Conservation (phyloP, 2,888 invertebrate species). For the Ceriagrion tenellum region DNA sequence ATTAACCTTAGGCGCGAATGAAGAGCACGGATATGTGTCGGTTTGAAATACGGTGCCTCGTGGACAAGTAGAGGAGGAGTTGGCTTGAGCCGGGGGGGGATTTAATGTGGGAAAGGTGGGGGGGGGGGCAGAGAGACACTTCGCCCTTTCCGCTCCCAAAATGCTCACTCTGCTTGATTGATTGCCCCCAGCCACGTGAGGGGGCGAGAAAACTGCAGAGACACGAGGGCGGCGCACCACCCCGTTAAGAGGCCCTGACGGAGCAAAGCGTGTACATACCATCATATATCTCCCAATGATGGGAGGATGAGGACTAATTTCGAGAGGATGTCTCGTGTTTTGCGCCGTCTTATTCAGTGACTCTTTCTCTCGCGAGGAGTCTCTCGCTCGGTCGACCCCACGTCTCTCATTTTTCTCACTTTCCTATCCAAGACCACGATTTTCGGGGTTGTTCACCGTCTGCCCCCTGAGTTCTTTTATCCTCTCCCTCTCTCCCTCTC, state of each 20-base stretch:
- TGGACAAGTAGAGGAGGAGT: neutral
- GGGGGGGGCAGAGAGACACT: neutral
- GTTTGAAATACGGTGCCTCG: constrained; percentile 22
- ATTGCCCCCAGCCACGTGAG: constrained; percentile 59
- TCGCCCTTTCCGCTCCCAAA: neutral
- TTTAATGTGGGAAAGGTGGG: neutral
- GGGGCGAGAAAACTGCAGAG: neutral
- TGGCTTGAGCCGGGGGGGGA: neutral
- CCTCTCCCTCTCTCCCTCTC: neutral
- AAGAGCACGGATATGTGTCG: constrained; percentile 58
- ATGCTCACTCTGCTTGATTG: constrained; percentile 45
- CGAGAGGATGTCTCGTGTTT: neutral
- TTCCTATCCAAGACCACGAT: neutral
- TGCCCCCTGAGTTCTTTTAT: neutral
- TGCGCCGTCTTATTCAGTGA: neutral
- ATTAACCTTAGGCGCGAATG: constrained; percentile 64
- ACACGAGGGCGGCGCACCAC: neutral
- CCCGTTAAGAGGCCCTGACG: neutral
- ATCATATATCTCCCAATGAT: constrained; percentile 42
- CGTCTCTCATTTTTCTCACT: neutral
- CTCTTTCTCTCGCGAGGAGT: neutral
- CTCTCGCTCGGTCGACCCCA: neutral
- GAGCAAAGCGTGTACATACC: neutral
- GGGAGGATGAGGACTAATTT: constrained; percentile 37
- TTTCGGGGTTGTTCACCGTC: neutral